A percentile compares a stretch with the other conserved stretches of the same genome.
Evolutionary conservation across 2,797 vertebrate species (phyloP).

Genomic region (Poecile montanus): DNA sequence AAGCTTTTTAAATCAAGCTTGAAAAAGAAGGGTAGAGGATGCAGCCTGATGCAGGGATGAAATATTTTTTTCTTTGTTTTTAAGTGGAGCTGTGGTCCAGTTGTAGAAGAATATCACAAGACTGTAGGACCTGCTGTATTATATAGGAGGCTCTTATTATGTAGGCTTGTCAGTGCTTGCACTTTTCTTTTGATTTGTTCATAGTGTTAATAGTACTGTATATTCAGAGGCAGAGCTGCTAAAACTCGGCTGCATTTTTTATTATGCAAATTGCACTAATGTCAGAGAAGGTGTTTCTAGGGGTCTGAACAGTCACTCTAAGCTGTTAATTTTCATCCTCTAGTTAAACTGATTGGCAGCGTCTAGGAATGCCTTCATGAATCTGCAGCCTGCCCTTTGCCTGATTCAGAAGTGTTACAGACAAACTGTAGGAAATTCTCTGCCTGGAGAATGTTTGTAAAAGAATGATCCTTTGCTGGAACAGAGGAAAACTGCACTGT

Average conservation of each 20-base stretch:
- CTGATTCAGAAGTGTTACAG: not conserved
- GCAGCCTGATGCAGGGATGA: not conserved
- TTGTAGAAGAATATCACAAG: not conserved
- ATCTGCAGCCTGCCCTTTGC: slow-evolving; percentile 3
- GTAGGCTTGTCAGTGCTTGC: not conserved
- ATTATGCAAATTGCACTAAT: slow-evolving; percentile 45
- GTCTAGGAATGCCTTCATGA: not conserved
- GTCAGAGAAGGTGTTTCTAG: slow-evolving; percentile 14
- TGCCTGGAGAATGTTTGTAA: not conserved
- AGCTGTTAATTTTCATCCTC: slow-evolving; percentile 39
- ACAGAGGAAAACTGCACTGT: not conserved
- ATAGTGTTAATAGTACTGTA: slow-evolving; percentile 1
- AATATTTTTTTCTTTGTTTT: not conserved
- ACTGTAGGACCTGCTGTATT: not conserved
- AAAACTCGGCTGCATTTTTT: slow-evolving; percentile 13
- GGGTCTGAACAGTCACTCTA: slow-evolving; percentile 40
- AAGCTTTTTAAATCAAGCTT: not conserved
- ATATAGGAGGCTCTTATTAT: not conserved
- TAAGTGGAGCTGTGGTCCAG: not conserved
- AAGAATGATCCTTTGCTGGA: not conserved
- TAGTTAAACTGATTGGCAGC: slow-evolving; percentile 37
- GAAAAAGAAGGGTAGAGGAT: not conserved
- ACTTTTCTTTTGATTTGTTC: slow-evolving; percentile 20
- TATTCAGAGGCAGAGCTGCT: slow-evolving; percentile 16
- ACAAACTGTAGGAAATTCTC: not conserved